Evolutionary conservation across 2,113 vertebrate genomes (phyloP), one percentile per base, ranked within the genome.

Genomic region (Colaptes auratus): DNA sequence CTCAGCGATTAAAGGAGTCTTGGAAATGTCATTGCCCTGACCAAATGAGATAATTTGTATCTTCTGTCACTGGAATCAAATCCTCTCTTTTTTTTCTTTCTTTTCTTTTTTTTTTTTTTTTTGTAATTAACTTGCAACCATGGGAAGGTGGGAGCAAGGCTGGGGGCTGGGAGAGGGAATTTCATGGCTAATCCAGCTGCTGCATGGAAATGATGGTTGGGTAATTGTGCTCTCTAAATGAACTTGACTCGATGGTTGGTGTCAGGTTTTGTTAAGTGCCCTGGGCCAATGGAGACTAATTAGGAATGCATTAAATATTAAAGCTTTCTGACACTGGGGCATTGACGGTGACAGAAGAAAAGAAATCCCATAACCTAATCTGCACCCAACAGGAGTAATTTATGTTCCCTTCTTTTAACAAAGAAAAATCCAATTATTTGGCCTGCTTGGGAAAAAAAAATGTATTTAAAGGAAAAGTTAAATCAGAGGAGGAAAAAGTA

Each of bases 241-340:
- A 98, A 98, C 97, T 98, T 98, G 97, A 97, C 97, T 97, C 74
- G 44, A 82, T 92, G 95, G 96, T 92, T 96, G 96, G 96, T 98
- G 98, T 98, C 97, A 98, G 96, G 95, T 98, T 98, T 97, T 97
- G 93, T 96, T 98, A 98, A 98, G 96, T 98, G 97, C 97, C 97
- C 96, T 97, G 95, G 96, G 97, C 96, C 96, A 96, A 92, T 82
- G 87, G 97, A 98, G 97, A 98, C 97, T 98, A 98, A 98, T 98
- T 98, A 98, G 97, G 96, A 96, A 95, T 96, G 96, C 97, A 98
- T 98, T 98, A 98, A 98, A 98, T 98, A 98, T 98, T 98, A 98
- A 98, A 98, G 96, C 89, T 96, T 86, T 97, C 95, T 98, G 98
- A 98, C 97, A 98, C 90, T 75, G 90, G 96, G 91, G 95, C 96